These are phyloP conservation scores for Zele albiditarsus DNA, from an alignment of 2,888 invertebrate genomes.

Conservation along the genomic window DNA sequence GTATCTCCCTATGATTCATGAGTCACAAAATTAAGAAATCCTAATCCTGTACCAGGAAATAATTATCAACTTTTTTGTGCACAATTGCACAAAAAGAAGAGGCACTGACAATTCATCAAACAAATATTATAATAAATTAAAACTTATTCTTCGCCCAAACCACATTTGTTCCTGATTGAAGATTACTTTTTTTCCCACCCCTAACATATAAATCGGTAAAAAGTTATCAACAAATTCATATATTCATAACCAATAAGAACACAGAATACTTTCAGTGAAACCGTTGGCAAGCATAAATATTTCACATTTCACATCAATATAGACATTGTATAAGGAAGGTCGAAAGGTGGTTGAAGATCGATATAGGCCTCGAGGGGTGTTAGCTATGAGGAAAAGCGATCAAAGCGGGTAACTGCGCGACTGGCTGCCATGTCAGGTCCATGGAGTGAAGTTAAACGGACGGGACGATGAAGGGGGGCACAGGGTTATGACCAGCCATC, in stretches of 20 bases:
- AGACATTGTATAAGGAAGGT: neutral
- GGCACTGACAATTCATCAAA: too few relatives aligned
- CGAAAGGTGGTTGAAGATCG: conserved; percentile 21
- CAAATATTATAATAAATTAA: too few relatives aligned
- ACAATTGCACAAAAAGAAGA: too few relatives aligned
- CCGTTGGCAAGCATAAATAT: neutral
- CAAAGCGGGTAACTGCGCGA: conserved; percentile 60
- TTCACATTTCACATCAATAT: neutral
- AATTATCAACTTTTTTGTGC: too few relatives aligned
- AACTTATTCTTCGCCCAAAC: too few relatives aligned
- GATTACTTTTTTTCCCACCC: too few relatives aligned
- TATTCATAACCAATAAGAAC: neutral
- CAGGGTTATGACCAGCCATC: conserved; percentile 70
- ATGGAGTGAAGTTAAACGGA: conserved; percentile 69
- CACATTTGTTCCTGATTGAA: too few relatives aligned
- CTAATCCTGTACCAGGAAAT: too few relatives aligned
- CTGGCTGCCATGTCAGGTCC: conserved; percentile 68
- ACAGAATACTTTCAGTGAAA: neutral
- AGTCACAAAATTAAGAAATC: too few relatives aligned
- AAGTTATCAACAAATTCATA: too few relatives aligned
- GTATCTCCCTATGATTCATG: too few relatives aligned
- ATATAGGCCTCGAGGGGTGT: conserved; percentile 51
- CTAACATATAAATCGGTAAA: too few relatives aligned
- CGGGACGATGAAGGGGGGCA: conserved; percentile 10
- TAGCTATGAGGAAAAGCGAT: conserved; percentile 54